These are phyloP conservation scores for Anguilla japonica DNA, from an alignment of 2,113 vertebrate species.

Conservation along the genomic window DNA sequence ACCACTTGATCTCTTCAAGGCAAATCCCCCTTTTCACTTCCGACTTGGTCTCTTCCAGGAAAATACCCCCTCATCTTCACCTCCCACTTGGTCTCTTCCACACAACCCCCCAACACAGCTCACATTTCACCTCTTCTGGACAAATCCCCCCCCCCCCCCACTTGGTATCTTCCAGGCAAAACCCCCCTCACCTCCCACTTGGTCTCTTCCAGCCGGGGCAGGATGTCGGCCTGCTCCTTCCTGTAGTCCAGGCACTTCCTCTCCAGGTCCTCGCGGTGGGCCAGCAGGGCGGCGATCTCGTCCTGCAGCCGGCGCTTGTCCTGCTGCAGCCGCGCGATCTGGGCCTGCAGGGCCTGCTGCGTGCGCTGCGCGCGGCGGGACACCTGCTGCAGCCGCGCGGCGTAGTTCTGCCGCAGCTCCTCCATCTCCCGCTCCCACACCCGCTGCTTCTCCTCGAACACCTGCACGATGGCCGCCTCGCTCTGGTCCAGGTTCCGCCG, in stretches of 20 bases:
- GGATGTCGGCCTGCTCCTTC: slow-evolving; percentile 86
- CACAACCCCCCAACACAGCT: too few relatives aligned
- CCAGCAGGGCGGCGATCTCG: slow-evolving; percentile 76
- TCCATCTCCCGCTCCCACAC: slow-evolving; percentile 87
- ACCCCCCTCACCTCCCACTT: slow-evolving; percentile 80
- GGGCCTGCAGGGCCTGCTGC: slow-evolving; percentile 83
- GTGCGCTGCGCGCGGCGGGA: slow-evolving; percentile 81
- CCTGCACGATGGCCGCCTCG: slow-evolving; percentile 82
- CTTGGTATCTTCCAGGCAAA: not conserved
- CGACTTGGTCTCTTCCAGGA: too few relatives aligned
- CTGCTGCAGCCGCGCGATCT: slow-evolving; percentile 82
- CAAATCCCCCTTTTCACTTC: not conserved
- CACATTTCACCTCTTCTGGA: too few relatives aligned
- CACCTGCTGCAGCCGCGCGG: slow-evolving; percentile 84
- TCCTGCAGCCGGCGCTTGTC: slow-evolving; percentile 85
- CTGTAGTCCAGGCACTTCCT: slow-evolving; percentile 85
- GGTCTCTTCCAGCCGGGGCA: slow-evolving; percentile 85
- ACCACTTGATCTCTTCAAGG: not conserved
- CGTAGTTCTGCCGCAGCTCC: slow-evolving; percentile 82
- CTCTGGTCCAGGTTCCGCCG: slow-evolving; percentile 86
- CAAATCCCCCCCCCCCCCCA: not conserved
- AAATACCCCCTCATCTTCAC: too few relatives aligned
- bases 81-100: too few relatives aligned
- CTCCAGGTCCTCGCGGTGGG: slow-evolving; percentile 83
- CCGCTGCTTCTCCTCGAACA: slow-evolving; percentile 86